Evolutionary conservation across 2,888 invertebrate genomes (phyloP).

Genomic region (Brenthis hecate): DNA sequence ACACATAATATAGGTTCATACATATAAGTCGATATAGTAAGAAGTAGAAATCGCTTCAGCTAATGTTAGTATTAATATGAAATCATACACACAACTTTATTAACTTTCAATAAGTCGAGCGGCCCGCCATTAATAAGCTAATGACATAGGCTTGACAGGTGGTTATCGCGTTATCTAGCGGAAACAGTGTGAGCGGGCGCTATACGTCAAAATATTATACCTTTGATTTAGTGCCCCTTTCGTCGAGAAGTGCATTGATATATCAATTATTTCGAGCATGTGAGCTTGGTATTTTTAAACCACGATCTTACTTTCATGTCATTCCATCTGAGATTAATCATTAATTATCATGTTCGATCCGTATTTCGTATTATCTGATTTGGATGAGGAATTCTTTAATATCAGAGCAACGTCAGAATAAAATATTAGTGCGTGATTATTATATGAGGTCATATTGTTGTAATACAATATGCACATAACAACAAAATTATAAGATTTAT

Average conservation of each 20-base stretch:
- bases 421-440: conserved; percentile 21
- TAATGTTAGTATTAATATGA: background rate
- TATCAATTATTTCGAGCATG: conserved; percentile 79
- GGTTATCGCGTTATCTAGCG: conserved; percentile 79
- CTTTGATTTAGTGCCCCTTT: conserved; percentile 78
- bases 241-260: conserved; percentile 76
- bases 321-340: conserved; percentile 72
- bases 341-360: conserved; percentile 71
- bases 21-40: no score
- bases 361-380: conserved; percentile 75
- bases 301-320: conserved; percentile 80
- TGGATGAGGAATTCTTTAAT: conserved; percentile 62
- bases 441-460: background rate
- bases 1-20: no score
- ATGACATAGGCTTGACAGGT: conserved; percentile 79
- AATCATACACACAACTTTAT: conserved; percentile 1
- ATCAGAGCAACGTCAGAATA: conserved; percentile 42
- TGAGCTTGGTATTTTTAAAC: conserved; percentile 73
- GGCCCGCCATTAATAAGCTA: conserved; percentile 73
- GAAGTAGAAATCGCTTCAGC: no score
- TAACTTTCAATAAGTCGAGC: conserved; percentile 47
- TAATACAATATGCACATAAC: background rate
- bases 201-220: conserved; percentile 78
- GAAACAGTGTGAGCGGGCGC: conserved; percentile 73
- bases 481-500: background rate